Conservation (phyloP, 2,888 invertebrate genomes). For the Aethes cnicana region DNA sequence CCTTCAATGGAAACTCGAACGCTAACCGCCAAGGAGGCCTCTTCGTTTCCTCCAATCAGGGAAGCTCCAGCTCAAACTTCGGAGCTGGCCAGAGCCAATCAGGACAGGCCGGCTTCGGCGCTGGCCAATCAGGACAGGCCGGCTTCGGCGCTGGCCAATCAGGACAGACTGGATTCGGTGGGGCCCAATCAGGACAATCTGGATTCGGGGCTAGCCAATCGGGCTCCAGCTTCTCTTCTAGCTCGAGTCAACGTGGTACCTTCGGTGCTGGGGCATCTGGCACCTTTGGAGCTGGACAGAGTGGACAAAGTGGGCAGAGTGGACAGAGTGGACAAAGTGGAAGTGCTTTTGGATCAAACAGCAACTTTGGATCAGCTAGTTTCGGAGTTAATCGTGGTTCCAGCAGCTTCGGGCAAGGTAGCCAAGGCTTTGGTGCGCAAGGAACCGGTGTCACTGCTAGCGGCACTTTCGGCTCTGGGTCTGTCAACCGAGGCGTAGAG, state of each 20-base stretch:
- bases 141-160: constrained; percentile 27
- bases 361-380: constrained; percentile 27
- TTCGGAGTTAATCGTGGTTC: constrained; percentile 31
- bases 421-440: constrained; percentile 33
- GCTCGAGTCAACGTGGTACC: constrained; percentile 4
- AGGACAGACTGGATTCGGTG: constrained; percentile 15
- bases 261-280: constrained; percentile 11
- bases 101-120: constrained; percentile 34
- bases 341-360: constrained; percentile 17
- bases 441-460: constrained; percentile 32
- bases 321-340: not conserved
- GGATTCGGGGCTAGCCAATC: constrained; percentile 4
- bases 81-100: constrained; percentile 32
- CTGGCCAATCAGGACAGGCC: constrained; percentile 30
- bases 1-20: constrained; percentile 44
- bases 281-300: not conserved
- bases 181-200: constrained; percentile 28
- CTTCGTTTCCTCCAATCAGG: constrained; percentile 39
- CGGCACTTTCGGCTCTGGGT: constrained; percentile 28
- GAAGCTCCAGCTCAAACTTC: not conserved
- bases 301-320: not conserved
- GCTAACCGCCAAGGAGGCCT: constrained; percentile 47
- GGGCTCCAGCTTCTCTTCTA: not conserved
- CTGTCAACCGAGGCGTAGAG: constrained; percentile 32
- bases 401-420: constrained; percentile 18